These are phyloP conservation scores for Pseudopleuronectes americanus DNA, from an alignment of 2,797 vertebrate species.

Conservation along the genomic window DNA sequence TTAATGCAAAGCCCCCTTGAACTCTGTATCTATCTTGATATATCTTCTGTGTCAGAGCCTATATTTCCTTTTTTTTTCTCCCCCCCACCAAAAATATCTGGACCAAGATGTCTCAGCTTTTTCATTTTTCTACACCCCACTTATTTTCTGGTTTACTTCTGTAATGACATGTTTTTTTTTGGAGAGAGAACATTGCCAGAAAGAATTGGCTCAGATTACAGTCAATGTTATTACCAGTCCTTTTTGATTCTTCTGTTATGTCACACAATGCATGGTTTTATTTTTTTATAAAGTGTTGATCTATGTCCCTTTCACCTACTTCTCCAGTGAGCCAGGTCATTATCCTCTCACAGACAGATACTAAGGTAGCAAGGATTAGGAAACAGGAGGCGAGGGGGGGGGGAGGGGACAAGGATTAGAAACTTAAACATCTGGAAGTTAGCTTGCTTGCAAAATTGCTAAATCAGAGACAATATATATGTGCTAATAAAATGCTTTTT, in stretches of 20 bases:
- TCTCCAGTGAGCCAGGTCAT: constrained; percentile 28
- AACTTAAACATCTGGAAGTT: constrained; percentile 68
- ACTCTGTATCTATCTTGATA: constrained; percentile 74
- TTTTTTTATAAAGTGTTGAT: constrained; percentile 3
- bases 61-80: constrained; percentile 42
- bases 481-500: constrained; percentile 30
- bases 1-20: constrained; percentile 85
- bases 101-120: constrained; percentile 31
- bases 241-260: constrained; percentile 1
- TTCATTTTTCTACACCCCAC: background rate
- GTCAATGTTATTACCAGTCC: background rate
- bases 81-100: constrained; percentile 24
- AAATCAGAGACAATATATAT: constrained; percentile 6
- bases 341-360: constrained; percentile 34
- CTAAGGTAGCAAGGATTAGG: constrained; percentile 57
- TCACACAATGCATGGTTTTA: constrained; percentile 9
- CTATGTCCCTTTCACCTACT: constrained; percentile 27
- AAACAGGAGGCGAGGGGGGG: constrained; percentile 39
- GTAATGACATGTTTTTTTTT: background rate
- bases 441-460: constrained; percentile 29
- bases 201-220: constrained; percentile 9
- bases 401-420: constrained; percentile 52
- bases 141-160: background rate
- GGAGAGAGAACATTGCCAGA: background rate
- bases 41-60: constrained; percentile 52